phyloP scores from a whole-genome alignment of 2,113 vertebrate species.

The Delphinus delphis region DNA sequence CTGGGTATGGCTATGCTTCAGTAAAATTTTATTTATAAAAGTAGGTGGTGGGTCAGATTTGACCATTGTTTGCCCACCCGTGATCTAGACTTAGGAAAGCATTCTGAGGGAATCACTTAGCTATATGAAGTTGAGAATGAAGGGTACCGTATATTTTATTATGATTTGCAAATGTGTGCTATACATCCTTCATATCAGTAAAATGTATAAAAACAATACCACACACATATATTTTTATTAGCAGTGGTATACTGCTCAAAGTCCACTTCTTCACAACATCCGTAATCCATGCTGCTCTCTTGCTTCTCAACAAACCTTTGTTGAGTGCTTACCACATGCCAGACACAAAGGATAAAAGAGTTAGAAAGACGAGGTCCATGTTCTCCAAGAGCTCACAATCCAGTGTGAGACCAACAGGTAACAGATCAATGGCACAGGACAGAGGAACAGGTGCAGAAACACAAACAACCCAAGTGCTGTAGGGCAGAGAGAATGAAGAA shows the following conservation, averaged over 20 bases:
- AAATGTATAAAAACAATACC: not conserved
- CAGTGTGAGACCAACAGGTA: not conserved
- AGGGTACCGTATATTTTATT: not conserved
- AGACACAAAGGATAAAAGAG: not conserved
- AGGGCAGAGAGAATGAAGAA: not conserved
- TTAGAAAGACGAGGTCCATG: not conserved
- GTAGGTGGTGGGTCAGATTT: not conserved
- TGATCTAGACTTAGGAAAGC: not conserved
- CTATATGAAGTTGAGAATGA: not conserved
- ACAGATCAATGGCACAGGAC: not conserved
- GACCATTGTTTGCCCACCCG: not conserved
- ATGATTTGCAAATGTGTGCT: not conserved
- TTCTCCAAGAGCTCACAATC: not conserved
- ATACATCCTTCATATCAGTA: not conserved
- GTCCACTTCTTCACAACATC: not conserved
- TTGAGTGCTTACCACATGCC: not conserved
- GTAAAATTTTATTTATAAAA: not conserved
- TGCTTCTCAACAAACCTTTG: not conserved
- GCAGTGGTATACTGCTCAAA: not conserved
- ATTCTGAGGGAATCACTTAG: not conserved
- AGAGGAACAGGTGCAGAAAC: not conserved
- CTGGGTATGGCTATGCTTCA: not conserved
- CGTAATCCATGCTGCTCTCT: not conserved
- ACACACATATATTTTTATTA: not conserved
- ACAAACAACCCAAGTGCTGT: not conserved